Evolutionary conservation across 2,797 vertebrate genomes (phyloP).

Genomic region (Mus minutoides): DNA sequence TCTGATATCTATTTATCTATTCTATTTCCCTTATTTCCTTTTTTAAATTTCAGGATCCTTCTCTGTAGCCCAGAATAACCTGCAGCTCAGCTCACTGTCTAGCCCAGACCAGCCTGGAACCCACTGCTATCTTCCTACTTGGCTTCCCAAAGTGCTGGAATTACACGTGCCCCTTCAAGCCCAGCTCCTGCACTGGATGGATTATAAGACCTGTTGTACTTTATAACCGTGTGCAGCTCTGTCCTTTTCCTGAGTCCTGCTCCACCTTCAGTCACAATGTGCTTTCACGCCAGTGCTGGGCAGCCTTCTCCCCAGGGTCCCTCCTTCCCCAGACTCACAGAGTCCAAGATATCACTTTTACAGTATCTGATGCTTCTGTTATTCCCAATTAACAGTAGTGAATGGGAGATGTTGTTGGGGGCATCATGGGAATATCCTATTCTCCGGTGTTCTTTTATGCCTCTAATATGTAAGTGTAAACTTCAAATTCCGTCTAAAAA

Average conservation of each 20-base stretch:
- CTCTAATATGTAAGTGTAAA: slow-evolving; percentile 15
- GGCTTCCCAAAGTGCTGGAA: background rate
- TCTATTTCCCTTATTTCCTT: background rate
- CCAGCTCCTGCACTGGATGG: background rate
- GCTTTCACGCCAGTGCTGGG: background rate
- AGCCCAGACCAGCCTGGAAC: background rate
- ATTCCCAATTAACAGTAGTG: slow-evolving; percentile 21
- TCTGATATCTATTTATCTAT: background rate
- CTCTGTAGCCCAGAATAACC: background rate
- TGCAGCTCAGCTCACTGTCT: background rate
- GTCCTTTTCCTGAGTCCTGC: background rate
- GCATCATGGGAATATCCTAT: slow-evolving; percentile 32
- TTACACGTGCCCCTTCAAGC: background rate
- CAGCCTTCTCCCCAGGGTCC: background rate
- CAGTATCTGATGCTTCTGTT: slow-evolving; percentile 21
- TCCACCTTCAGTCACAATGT: background rate
- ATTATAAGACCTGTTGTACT: background rate
- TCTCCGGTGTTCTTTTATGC: slow-evolving; percentile 5
- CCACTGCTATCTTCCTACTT: background rate
- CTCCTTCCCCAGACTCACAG: background rate
- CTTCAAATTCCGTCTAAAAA: slow-evolving; percentile 66
- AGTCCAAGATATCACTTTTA: background rate
- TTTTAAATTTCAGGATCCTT: background rate
- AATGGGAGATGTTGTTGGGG: background rate
- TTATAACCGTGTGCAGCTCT: background rate